Percentiles rank a stretch among this genome's conserved stretches.
Conservation (phyloP, 2,888 invertebrate genomes). For the Sphinx pinastri region DNA sequence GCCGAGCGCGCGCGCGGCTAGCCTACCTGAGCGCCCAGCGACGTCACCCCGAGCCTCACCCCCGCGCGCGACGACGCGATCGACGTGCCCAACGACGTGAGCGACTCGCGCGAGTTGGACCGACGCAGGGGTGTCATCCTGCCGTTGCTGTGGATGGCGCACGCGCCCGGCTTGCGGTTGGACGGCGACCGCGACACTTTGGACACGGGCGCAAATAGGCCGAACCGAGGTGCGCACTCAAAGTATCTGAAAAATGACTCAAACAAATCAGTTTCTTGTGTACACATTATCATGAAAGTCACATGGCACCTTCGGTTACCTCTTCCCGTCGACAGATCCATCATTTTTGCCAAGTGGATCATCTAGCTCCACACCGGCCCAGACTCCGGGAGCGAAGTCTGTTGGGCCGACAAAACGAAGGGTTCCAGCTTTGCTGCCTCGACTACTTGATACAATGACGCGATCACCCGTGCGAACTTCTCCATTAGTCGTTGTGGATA, state of each 20-base stretch:
- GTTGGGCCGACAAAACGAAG: conserved; percentile 94
- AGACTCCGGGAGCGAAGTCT: conserved; percentile 95
- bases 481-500: conserved; percentile 76
- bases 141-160: conserved; percentile 86
- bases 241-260: conserved; percentile 90
- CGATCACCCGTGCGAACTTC: conserved; percentile 94
- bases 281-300: background rate
- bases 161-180: conserved; percentile 86
- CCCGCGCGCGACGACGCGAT: conserved; percentile 85
- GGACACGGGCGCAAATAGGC: conserved; percentile 95
- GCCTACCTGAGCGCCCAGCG: conserved; percentile 87
- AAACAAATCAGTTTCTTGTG: conserved; percentile 16
- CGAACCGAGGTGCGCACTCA: conserved; percentile 94
- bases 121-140: conserved; percentile 85
- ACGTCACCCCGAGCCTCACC: conserved; percentile 90
- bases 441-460: conserved; percentile 93
- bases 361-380: conserved; percentile 98
- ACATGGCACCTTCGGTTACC: conserved; percentile 78
- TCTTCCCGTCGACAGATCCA: conserved; percentile 95
- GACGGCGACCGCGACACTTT: conserved; percentile 95
- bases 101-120: conserved; percentile 94
- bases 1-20: conserved; percentile 82
- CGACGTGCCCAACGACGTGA: conserved; percentile 87
- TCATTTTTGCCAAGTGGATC: conserved; percentile 98
- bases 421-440: conserved; percentile 94